Evolutionary conservation across 2,888 invertebrate genomes (phyloP).

Genomic region (Sceliomorpha sp.): DNA sequence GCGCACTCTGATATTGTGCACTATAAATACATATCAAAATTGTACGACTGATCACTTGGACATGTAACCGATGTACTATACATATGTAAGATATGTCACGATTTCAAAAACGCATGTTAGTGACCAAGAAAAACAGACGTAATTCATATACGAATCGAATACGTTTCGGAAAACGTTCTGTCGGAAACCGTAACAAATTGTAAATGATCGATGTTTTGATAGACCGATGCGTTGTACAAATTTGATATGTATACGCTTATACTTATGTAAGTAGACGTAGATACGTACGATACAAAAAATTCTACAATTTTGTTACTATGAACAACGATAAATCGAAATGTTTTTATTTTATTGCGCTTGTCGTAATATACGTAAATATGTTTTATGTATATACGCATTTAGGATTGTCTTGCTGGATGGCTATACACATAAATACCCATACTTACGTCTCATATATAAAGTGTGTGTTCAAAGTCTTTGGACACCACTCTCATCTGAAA

Average conservation of each 20-base stretch:
- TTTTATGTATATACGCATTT: constrained; percentile 17
- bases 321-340: constrained; percentile 44
- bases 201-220: too few relatives aligned
- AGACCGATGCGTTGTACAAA: too few relatives aligned
- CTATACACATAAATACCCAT: constrained; percentile 53
- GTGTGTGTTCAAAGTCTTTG: too few relatives aligned
- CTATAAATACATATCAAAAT: constrained; percentile 10
- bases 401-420: constrained; percentile 56
- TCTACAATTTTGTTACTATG: constrained; percentile 26
- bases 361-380: constrained; percentile 48
- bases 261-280: constrained; percentile 30
- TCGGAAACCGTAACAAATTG: too few relatives aligned
- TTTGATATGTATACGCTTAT: constrained; percentile 7
- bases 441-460: too few relatives aligned
- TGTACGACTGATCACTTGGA: constrained; percentile 15
- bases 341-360: constrained; percentile 49
- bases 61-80: background rate
- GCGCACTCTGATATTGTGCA: constrained; percentile 17
- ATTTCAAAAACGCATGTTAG: too few relatives aligned
- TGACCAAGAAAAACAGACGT: too few relatives aligned
- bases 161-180: too few relatives aligned
- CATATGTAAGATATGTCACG: too few relatives aligned
- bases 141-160: too few relatives aligned
- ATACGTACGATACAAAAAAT: constrained; percentile 51
- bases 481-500: too few relatives aligned